Evolutionary conservation across 2,113 vertebrate genomes (phyloP), one percentile per base, ranked within the genome.

Genomic region (Eira barbara): DNA sequence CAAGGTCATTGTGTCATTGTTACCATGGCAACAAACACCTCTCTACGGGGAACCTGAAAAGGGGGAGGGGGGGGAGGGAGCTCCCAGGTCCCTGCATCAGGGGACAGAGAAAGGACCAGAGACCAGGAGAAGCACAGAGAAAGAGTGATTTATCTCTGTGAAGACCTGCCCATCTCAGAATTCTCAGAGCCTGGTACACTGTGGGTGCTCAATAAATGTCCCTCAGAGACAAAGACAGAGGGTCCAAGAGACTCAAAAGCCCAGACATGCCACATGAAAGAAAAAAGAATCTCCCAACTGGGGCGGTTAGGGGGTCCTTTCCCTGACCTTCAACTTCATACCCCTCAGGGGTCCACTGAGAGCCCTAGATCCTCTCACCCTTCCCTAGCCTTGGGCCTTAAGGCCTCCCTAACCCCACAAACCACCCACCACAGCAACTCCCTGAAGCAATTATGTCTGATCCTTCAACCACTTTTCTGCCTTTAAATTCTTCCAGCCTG

Each of bases 1-100:
- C 97, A 97, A 98, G 97, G 98, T 98, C 97, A 98, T 69, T 86
- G 71, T 92, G 96, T 97, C 88, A 91, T 31, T 89, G 94, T 98
- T 96, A 89, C 97, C 92, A 96, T 93, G 94, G 92, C 65, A 96
- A 98, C 91, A 0, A 91, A 91, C 88, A 93, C 88, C 96, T 98
- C 95, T 94, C 76, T 23, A 59, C 90, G 34, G 78, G 94, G 88
- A 96, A 96, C 96, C 92, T 98, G 97, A 45, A 97, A 91, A 87
- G 36, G 47, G 71, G 7, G 34, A 17, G 52, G 71, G 57, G 52
- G 63, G 57, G 45, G 84, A 55, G 59, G 86, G 63, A 65, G 36
- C 79, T 94, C 87, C 89, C 42, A 81, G 55, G 27, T 74, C 57
- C 69, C 78, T 55, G 69, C 71, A 91, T 80, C 86, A 65, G 20